Evolutionary conservation across 35 echinoderm and acorn worm species (phyloP).

Genomic region (Holothuria glaberrima): DNA sequence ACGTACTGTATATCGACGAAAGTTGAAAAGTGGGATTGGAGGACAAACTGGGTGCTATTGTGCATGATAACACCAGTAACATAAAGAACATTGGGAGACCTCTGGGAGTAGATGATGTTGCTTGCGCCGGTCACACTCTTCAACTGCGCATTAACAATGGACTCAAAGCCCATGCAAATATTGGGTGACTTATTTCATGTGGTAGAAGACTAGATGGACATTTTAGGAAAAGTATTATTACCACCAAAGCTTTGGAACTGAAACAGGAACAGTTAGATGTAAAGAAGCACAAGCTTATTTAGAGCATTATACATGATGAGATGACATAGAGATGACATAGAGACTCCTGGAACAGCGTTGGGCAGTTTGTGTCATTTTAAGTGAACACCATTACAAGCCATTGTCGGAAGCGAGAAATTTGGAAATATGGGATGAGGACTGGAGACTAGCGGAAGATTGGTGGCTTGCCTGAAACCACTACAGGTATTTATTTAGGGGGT

Average conservation of each 20-base stretch:
- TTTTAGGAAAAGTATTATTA: not conserved
- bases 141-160: constrained; percentile 36
- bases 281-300: no score
- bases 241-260: not conserved
- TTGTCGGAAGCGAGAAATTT: no score
- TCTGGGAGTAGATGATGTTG: not conserved
- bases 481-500: no score
- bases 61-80: constrained; percentile 69
- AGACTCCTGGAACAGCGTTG: no score
- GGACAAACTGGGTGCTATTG: not conserved
- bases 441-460: no score
- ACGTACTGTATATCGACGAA: not conserved
- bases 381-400: no score
- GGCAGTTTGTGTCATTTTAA: no score
- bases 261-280: no score
- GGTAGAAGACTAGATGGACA: not conserved
- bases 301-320: no score
- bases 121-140: constrained; percentile 58
- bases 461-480: no score
- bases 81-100: constrained; percentile 27
- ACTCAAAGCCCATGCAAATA: not conserved
- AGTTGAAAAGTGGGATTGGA: not conserved
- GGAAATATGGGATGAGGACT: no score
- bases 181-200: not conserved
- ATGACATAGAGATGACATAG: no score